Evolutionary conservation across 2,888 invertebrate species (phyloP), one percentile per base, ranked within the genome.

Genomic region (Rhogogaster chlorosoma): DNA sequence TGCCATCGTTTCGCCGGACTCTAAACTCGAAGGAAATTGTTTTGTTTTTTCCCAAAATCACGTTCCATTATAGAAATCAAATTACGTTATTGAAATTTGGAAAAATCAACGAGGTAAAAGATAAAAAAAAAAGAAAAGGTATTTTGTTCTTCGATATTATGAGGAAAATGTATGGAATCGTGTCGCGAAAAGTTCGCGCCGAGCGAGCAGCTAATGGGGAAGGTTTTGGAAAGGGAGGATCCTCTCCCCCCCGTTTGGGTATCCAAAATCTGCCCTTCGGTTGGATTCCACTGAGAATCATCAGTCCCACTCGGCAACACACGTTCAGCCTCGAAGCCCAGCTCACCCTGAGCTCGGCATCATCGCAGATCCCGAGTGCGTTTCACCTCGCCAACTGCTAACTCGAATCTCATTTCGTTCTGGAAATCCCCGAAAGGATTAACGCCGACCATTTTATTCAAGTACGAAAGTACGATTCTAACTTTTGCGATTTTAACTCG

Each of bases 131-230:
- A 45, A 84, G 75, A 82, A 75, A 86, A 86, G 86, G 86, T 71
- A 36, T 42, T 61, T 77, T 84, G 38, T 61, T 61, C 64, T 64
- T 67, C n/a, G 18, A 15, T n/a, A 57, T 32, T 38, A 26, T 57
- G 75, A 88, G 90, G 91, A 42, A 93, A 93, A 93, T 93, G 93
- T 93, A 92, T 3, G 92, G 92, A 93, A 93, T 92, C 93, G 92
- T 93, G 92, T 93, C 89, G 91, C 89, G 89, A 90, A 91, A 89
- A 92, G 90, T 93, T 92, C 12, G 71, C 36, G 42, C 90, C 89
- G 87, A 91, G 90, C 89, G 90, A 90, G 90, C 88, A 90, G 89
- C 91, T 93, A 93, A 93, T 93, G 91, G 90, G 49, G 18, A 32
- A 49, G 49, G 32, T 80, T 38, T 91, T 89, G 89, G 89, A 89